Base-by-base conservation (phyloP, 2,888 invertebrate species). In the Megaustenia siamemsis region DNA sequence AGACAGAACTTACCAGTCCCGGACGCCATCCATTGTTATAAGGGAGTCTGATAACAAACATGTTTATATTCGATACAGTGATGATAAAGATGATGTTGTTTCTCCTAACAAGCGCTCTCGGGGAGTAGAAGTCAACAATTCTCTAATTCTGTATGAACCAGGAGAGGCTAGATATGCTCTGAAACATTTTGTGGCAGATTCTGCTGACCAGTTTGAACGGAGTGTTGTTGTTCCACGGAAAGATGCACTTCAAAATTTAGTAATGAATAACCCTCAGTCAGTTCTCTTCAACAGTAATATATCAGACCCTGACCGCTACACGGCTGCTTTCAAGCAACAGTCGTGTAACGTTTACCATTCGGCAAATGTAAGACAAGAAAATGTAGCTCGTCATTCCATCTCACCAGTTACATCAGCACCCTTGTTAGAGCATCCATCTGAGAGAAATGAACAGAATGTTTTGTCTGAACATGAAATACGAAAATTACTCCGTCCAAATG, bases 151-250 rank as follows among this genome's bases (percentile, higher is more conserved):
- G 21, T 82, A 38, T 49, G 53, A 79, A 60, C 60, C 69, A n/a
- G 85, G 81, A 12, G 86, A 86, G 18, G 73, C 86, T 32, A 76
- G 87, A 10, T 86, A 87, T 49, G 82, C 75, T 49, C 40, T 83
- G 81, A 87, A 87, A 43, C 87, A 87, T 66, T 87, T 76, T 68
- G 60, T 87, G 56, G 69, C 63, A 32, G 71, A 56, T 43, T 45
- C 78, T 18, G 28, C 45, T 21, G 63, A 56, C 15, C n/a, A n/a
- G 8, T 21, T 12, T 60, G 35, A 32, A 2, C 38, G 43, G 28
- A 43, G 8, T 66, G 32, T 78, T 21, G 21, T 63, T 18, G 43
- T 60, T 35, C 10, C 24, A 2, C n/a, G 24, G 8, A 28, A 40
- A 18, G 43, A 56, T 45, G 32, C 60, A 18, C n/a, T 1, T 43